Evolutionary conservation across 2,113 vertebrate species (phyloP).

Genomic region (Peromyscus leucopus): DNA sequence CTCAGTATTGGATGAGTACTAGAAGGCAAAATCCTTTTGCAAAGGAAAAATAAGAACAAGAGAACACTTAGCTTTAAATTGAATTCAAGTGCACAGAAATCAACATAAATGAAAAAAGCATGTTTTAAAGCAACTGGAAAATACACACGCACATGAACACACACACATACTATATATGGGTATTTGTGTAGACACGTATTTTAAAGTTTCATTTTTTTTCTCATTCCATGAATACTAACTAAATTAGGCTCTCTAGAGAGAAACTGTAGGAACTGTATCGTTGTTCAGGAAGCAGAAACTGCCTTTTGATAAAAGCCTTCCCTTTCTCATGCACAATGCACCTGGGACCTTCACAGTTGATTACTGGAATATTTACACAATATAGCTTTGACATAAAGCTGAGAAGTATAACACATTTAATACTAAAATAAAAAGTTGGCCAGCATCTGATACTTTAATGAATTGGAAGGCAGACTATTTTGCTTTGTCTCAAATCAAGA

Average conservation of each 20-base stretch:
- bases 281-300: conserved; percentile 88
- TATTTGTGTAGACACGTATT: not conserved
- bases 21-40: conserved; percentile 41
- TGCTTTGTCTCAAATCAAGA: conserved; percentile 77
- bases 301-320: conserved; percentile 89
- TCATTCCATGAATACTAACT: conserved; percentile 72
- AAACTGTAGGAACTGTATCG: conserved; percentile 84
- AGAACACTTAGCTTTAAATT: conserved; percentile 5
- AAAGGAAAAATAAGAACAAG: conserved; percentile 7
- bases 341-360: conserved; percentile 86
- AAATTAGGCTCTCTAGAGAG: conserved; percentile 71
- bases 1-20: not conserved
- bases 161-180: not conserved
- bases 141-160: not conserved
- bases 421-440: conserved; percentile 71
- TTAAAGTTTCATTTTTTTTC: conserved; percentile 75
- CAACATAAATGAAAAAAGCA: not conserved
- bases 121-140: conserved; percentile 25
- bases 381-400: conserved; percentile 81
- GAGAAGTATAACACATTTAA: conserved; percentile 83
- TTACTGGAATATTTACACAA: conserved; percentile 85
- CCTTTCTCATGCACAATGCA: conserved; percentile 84
- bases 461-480: conserved; percentile 78
- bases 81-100: not conserved
- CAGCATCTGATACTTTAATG: conserved; percentile 77